Percentiles rank a stretch among this genome's conserved stretches.
Conservation (phyloP, 2,888 invertebrate species). For the Lutraria lutraria region DNA sequence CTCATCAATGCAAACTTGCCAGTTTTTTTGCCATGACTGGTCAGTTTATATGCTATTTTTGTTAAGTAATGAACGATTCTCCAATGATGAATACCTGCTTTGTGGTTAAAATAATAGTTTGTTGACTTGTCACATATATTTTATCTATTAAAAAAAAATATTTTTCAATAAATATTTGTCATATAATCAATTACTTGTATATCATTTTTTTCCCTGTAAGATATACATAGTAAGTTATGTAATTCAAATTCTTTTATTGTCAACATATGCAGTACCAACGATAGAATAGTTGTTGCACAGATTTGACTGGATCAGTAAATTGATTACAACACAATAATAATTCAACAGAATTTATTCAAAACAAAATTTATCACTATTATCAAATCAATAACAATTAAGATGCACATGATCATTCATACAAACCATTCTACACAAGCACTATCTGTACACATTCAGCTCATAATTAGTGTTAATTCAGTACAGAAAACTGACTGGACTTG, state of each 20-base stretch:
- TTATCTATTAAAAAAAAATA: too few species aligned
- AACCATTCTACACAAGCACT: neutral
- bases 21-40: neutral
- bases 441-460: neutral
- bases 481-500: neutral
- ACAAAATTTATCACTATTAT: constrained; percentile 18
- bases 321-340: neutral
- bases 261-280: too few species aligned
- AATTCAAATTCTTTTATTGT: too few species aligned
- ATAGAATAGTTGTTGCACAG: neutral
- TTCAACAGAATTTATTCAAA: constrained; percentile 14
- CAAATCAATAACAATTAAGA: constrained; percentile 3
- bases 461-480: neutral
- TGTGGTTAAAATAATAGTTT: too few species aligned
- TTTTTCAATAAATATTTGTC: too few species aligned
- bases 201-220: too few species aligned
- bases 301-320: neutral
- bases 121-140: too few species aligned
- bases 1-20: neutral
- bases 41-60: neutral
- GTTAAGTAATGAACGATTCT: neutral
- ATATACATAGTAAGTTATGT: too few species aligned
- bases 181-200: too few species aligned
- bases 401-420: neutral
- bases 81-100: too few species aligned